phyloP scores from a whole-genome alignment of 2,888 invertebrate species.

The Lasioglossum zephyrum region DNA sequence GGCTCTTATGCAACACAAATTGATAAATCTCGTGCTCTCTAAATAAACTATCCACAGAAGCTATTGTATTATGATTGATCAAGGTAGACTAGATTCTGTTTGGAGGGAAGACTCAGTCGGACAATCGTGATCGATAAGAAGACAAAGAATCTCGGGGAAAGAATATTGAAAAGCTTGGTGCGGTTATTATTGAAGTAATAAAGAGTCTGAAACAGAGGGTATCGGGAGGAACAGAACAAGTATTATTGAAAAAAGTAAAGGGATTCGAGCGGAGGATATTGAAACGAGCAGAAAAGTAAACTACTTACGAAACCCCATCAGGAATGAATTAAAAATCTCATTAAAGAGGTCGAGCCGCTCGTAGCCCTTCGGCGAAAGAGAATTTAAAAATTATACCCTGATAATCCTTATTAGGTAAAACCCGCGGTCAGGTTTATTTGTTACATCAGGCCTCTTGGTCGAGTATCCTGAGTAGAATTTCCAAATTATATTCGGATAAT shows the following conservation, averaged over 20 bases:
- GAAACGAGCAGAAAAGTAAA: neutral
- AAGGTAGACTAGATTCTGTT: neutral
- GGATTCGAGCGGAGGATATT: neutral
- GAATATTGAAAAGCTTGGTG: neutral
- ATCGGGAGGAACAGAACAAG: neutral
- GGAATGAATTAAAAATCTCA: conserved; percentile 7
- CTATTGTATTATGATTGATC: neutral
- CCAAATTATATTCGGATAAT: neutral
- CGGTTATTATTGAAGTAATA: neutral
- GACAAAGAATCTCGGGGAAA: neutral
- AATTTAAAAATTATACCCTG: neutral
- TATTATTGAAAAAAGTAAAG: neutral
- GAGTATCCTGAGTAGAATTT: neutral
- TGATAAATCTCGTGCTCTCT: too few species aligned
- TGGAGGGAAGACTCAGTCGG: neutral
- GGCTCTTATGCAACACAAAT: too few species aligned
- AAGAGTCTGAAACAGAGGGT: neutral
- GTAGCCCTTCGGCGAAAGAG: neutral
- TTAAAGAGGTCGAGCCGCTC: neutral
- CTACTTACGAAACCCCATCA: neutral
- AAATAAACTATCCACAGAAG: too few species aligned
- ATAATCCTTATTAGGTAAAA: neutral
- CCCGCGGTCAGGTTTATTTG: neutral
- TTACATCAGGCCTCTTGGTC: neutral
- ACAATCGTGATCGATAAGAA: neutral